Base-by-base conservation (phyloP, 2,888 invertebrate genomes). In the Leptinotarsa rubiginosa region DNA sequence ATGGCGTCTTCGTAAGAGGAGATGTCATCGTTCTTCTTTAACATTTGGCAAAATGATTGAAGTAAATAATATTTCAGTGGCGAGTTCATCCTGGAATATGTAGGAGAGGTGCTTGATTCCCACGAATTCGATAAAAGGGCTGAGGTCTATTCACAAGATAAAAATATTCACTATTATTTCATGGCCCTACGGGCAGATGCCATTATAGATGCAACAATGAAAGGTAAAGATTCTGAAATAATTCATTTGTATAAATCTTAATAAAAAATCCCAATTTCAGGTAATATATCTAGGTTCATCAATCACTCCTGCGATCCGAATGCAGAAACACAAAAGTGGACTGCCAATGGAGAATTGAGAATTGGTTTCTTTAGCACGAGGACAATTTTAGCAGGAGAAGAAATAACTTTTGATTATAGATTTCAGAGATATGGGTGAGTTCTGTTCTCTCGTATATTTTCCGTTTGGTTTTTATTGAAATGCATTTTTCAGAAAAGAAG, bases 231-330 rank as follows among this genome's bases (percentile, higher is more conserved):
- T 41, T 10, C 41, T 41, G 41, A 41, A 41, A 2, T 10, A 41
- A 41, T 10, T 41, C 2, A 2, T 10, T 41, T 0, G 10, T 12
- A 41, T 41, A 10, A 2, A 41, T 41, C 3, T 31, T 41, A 2
- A 41, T 41, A 2, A 10, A 41, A 41, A 41, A 41, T 41, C 10
- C 41, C n/a, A 13, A 59, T 79, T 82, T 67, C 71, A 87, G 87
- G 99, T 49, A 99, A 98, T 86, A 93, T 96, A 75, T 98, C 99
- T 0, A 90, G 99, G 56, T 99, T 99, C 86, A 98, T 99, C 82
- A 99, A 99, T 88, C 99, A 99, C 87, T 98, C 98, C 65, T 99
- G 99, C 87, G 97, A 98, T 83, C 99, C 99, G 0, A 99, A 99
- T 87, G 96, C 98, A 4, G 97, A 97, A 89, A 99, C 99, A 0